These are phyloP conservation scores for Onchidella celtica DNA, from an alignment of 2,888 invertebrate species.

Conservation along the genomic window DNA sequence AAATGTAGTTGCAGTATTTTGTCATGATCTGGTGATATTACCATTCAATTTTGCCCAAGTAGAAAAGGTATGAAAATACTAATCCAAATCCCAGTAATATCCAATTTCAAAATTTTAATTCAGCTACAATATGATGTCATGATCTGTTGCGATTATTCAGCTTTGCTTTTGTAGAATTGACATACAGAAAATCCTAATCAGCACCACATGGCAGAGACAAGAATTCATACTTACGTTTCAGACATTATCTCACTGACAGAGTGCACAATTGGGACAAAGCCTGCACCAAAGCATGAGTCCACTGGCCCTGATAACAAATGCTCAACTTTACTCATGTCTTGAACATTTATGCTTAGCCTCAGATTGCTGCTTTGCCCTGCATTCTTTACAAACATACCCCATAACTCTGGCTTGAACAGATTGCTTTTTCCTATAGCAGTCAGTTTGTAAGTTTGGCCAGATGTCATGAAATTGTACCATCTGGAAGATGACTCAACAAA, in stretches of 20 bases:
- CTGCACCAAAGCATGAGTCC: background rate
- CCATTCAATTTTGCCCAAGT: too few species aligned
- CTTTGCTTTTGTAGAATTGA: too few species aligned
- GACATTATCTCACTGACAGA: constrained; percentile 3
- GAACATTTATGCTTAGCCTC: constrained; percentile 3
- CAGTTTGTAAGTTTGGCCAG: constrained; percentile 21
- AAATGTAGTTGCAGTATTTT: too few species aligned
- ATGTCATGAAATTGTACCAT: constrained; percentile 5
- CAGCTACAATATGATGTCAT: too few species aligned
- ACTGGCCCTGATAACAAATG: background rate
- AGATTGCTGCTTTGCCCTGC: background rate
- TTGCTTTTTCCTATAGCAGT: background rate
- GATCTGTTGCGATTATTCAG: too few species aligned
- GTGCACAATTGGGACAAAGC: background rate
- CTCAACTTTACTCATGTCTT: background rate
- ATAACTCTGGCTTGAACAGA: constrained; percentile 1
- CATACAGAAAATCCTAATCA: too few species aligned
- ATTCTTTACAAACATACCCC: background rate
- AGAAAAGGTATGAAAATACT: too few species aligned
- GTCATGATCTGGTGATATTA: too few species aligned
- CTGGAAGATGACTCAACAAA: background rate
- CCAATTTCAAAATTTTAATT: too few species aligned
- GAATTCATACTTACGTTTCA: constrained; percentile 9
- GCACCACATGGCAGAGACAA: too few species aligned
- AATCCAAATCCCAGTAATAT: too few species aligned